phyloP scores from a whole-genome alignment of 35 echinoderm and acorn worm species.

The Lytechinus variegatus region DNA sequence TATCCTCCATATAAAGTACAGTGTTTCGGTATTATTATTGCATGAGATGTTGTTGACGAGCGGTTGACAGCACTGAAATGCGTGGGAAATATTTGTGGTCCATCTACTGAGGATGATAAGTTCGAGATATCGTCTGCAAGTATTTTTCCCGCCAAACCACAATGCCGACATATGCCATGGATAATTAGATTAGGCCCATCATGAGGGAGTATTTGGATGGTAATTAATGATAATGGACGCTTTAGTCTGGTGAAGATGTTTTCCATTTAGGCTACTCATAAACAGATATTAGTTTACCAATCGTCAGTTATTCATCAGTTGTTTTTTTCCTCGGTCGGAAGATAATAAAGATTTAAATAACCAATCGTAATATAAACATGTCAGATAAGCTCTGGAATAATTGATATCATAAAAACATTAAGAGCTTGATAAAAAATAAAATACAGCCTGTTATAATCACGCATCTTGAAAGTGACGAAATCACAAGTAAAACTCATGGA shows the following conservation, averaged over 20 bases:
- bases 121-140: not conserved
- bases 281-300: not conserved
- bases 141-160: not conserved
- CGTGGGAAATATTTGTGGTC: slow-evolving; percentile 9
- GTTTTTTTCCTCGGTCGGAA: no score
- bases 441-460: no score
- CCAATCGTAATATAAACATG: no score
- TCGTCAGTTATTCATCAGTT: not conserved
- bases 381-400: no score
- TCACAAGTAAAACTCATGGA: no score
- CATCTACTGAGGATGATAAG: slow-evolving; percentile 1
- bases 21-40: no score
- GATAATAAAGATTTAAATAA: no score
- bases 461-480: no score
- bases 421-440: no score
- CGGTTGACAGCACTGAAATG: not conserved
- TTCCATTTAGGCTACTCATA: not conserved
- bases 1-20: no score
- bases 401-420: no score
- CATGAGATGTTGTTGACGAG: not conserved
- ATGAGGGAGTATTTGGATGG: not conserved
- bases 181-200: not conserved
- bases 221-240: not conserved
- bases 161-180: not conserved
- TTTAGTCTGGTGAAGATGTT: not conserved